Conservation (phyloP, 35 echinoderm and acorn worm genomes). For the Holothuria glaberrima region DNA sequence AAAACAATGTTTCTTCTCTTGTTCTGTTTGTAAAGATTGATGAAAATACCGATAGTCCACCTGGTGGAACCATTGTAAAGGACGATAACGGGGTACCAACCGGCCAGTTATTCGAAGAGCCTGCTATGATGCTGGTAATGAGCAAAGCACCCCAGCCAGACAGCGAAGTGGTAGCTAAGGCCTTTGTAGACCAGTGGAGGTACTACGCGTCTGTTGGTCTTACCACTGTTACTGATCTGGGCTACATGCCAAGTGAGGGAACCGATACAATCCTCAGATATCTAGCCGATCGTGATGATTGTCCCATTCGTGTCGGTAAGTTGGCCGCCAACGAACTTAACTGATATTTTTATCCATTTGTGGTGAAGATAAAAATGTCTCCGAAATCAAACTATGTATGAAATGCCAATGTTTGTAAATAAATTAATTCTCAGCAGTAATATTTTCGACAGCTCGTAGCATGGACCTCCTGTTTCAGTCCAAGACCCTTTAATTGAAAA, state of each 20-base stretch:
- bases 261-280: neutral
- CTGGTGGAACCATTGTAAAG: slow-evolving; percentile 54
- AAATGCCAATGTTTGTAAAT: no score
- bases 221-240: slow-evolving; percentile 69
- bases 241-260: slow-evolving; percentile 37
- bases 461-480: no score
- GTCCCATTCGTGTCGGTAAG: slow-evolving; percentile 68
- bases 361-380: no score
- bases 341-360: neutral
- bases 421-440: no score
- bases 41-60: slow-evolving; percentile 2
- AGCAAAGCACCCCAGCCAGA: neutral
- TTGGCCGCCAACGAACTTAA: neutral
- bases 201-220: slow-evolving; percentile 64
- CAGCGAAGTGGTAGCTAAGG: neutral
- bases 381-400: no score
- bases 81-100: slow-evolving; percentile 41
- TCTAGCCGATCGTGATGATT: slow-evolving; percentile 21
- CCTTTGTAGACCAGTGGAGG: slow-evolving; percentile 26
- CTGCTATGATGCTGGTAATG: slow-evolving; percentile 34
- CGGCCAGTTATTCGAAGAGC: slow-evolving; percentile 54
- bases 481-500: no score
- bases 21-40: neutral
- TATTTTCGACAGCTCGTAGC: no score
- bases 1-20: no score